Conservation (phyloP, 1,140 invertebrate genomes). For the Anoplophora glabripennis region DNA sequence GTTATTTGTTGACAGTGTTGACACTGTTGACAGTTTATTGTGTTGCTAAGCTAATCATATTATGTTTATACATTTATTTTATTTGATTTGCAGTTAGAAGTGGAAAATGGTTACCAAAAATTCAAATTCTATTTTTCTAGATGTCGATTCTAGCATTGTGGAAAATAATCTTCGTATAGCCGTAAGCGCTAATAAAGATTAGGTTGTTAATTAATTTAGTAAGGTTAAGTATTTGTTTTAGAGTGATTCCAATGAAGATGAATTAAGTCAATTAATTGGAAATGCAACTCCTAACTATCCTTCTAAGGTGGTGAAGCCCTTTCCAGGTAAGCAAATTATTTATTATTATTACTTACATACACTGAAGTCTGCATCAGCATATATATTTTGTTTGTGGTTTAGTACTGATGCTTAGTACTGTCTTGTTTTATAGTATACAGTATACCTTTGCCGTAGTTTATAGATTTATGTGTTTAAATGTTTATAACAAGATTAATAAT, state of each 20-base stretch:
- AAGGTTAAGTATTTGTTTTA: constrained; percentile 14
- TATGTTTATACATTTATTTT: too few species aligned
- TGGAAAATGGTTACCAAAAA: constrained; percentile 1
- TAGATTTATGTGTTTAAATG: too few species aligned
- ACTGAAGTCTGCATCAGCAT: too few species aligned
- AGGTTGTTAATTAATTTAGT: constrained; percentile 5
- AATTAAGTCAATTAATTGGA: constrained; percentile 31
- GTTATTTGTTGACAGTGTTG: too few species aligned
- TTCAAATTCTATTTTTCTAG: constrained; percentile 32
- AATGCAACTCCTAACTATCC: constrained; percentile 22
- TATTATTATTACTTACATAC: constrained; percentile 1
- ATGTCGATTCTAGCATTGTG: constrained; percentile 46
- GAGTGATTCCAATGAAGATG: constrained; percentile 27
- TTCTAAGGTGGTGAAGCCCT: constrained; percentile 35
- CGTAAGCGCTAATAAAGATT: constrained; percentile 38
- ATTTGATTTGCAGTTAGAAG: too few species aligned
- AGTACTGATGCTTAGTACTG: too few species aligned
- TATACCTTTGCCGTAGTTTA: too few species aligned
- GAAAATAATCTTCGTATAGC: constrained; percentile 51
- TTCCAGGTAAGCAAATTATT: constrained; percentile 34
- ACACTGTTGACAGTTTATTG: too few species aligned
- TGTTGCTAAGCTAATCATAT: too few species aligned
- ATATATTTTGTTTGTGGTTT: too few species aligned
- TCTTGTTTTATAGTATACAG: too few species aligned
- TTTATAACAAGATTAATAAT: too few species aligned